phyloP scores from a whole-genome alignment of 1,140 invertebrate species.

The Trichogramma pretiosum region DNA sequence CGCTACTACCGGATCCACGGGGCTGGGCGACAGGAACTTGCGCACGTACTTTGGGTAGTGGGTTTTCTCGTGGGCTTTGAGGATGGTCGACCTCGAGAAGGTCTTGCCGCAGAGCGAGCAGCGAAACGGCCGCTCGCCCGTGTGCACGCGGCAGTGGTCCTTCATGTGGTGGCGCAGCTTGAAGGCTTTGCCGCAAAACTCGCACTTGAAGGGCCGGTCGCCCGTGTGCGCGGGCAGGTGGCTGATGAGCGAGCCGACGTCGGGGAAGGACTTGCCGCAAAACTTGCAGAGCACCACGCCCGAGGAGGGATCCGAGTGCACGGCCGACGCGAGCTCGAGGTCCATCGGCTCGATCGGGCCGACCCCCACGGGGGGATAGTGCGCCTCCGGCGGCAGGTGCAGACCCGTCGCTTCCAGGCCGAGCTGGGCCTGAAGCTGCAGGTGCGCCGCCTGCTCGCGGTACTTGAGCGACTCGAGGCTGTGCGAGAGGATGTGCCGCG shows the following conservation, averaged over 20 bases:
- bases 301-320: slow-evolving; percentile 53
- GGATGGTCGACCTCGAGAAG: slow-evolving; percentile 78
- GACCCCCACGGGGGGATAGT: slow-evolving; percentile 34
- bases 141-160: slow-evolving; percentile 84
- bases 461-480: slow-evolving; percentile 78
- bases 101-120: slow-evolving; percentile 82
- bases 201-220: slow-evolving; percentile 81
- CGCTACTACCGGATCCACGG: slow-evolving; percentile 66
- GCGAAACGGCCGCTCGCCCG: slow-evolving; percentile 80
- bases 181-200: slow-evolving; percentile 84
- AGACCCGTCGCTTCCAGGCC: slow-evolving; percentile 20
- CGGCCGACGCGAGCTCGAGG: slow-evolving; percentile 37
- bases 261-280: slow-evolving; percentile 81
- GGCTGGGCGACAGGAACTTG: slow-evolving; percentile 76
- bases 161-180: slow-evolving; percentile 87
- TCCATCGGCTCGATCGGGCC: slow-evolving; percentile 44
- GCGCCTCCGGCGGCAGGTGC: slow-evolving; percentile 41
- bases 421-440: slow-evolving; percentile 49
- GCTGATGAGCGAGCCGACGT: slow-evolving; percentile 74
- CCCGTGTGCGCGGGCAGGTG: slow-evolving; percentile 82
- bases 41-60: slow-evolving; percentile 82
- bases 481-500: slow-evolving; percentile 77
- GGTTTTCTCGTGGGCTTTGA: slow-evolving; percentile 86
- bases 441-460: slow-evolving; percentile 53
- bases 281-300: slow-evolving; percentile 77